Evolutionary conservation across 1,140 invertebrate species (phyloP).

Genomic region (Cydia amplana): DNA sequence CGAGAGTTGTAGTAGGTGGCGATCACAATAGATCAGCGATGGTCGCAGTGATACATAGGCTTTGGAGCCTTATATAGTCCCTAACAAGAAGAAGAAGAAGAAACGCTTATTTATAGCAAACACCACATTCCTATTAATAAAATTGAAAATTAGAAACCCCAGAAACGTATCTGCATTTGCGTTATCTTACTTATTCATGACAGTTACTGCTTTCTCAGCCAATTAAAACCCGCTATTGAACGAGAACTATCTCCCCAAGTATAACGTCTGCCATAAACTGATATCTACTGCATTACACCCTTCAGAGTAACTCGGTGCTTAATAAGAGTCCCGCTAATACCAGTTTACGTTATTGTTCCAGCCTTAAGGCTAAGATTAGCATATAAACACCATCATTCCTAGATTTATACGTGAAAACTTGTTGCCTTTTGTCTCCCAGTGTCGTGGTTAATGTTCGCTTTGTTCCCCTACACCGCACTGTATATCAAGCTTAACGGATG

Average conservation of each 20-base stretch:
- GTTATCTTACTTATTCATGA: not conserved
- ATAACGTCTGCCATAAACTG: not conserved
- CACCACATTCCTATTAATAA: no score
- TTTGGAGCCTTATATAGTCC: no score
- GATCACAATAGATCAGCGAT: no score
- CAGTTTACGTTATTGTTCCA: slow-evolving; percentile 28
- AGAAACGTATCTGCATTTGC: not conserved
- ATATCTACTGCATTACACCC: not conserved
- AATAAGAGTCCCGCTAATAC: slow-evolving; percentile 24
- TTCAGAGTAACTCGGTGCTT: not conserved
- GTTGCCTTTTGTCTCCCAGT: slow-evolving; percentile 24
- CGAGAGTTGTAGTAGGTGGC: no score
- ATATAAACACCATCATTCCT: slow-evolving; percentile 28
- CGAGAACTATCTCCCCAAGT: not conserved
- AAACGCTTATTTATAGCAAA: no score
- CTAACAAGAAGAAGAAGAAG: no score
- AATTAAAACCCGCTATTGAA: not conserved
- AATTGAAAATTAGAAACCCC: not conserved
- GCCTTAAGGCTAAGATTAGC: slow-evolving; percentile 31
- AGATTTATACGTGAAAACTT: slow-evolving; percentile 26
- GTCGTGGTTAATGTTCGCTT: slow-evolving; percentile 22
- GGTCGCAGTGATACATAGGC: no score
- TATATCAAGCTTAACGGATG: slow-evolving; percentile 22
- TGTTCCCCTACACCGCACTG: not conserved
- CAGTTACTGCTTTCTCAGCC: not conserved